Percentiles rank a stretch among this genome's conserved stretches.
Conservation (phyloP, 2,888 invertebrate species). For the Acanthococcus lagerstroemiae region DNA sequence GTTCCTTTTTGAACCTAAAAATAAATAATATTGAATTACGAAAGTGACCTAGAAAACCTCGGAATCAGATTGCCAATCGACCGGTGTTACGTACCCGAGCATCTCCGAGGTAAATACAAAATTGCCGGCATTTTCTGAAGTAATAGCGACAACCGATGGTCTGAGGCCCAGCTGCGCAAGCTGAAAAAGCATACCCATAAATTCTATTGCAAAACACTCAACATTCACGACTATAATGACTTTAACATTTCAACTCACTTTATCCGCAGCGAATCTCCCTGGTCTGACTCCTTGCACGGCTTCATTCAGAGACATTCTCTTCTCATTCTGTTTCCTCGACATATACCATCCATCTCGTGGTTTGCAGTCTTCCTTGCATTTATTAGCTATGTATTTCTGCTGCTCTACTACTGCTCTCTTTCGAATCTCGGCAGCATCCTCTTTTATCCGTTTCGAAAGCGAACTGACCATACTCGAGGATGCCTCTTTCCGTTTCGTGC, state of each 20-base stretch:
- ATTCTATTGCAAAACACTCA: too few relatives aligned
- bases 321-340: conserved; percentile 20
- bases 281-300: conserved; percentile 32
- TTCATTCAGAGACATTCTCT: conserved; percentile 12
- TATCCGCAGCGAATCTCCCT: conserved; percentile 36
- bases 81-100: conserved; percentile 39
- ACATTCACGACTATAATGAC: too few relatives aligned
- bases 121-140: conserved; percentile 40
- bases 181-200: too few relatives aligned
- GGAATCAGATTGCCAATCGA: too few relatives aligned
- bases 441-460: background rate
- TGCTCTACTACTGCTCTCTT: background rate
- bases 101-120: conserved; percentile 42
- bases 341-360: conserved; percentile 8
- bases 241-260: conserved; percentile 34
- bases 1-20: too few relatives aligned
- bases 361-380: background rate
- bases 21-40: too few relatives aligned
- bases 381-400: background rate
- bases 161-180: conserved; percentile 37
- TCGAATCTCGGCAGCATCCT: background rate
- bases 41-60: too few relatives aligned
- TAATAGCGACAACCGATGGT: conserved; percentile 40
- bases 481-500: background rate
- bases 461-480: background rate